Evolutionary conservation across 2,888 invertebrate genomes (phyloP).

Genomic region (Rhogogaster chlorosoma): DNA sequence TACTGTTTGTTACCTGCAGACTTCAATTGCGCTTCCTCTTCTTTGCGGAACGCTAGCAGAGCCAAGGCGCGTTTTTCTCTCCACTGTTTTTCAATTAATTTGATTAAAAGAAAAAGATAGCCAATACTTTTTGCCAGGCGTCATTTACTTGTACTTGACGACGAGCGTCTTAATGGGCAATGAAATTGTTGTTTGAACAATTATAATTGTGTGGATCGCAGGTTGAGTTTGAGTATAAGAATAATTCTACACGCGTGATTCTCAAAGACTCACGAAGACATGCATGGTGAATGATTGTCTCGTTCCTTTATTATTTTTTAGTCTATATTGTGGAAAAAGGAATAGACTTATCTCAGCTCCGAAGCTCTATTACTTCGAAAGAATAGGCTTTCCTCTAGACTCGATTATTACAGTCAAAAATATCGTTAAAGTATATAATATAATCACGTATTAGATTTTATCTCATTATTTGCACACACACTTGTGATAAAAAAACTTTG

Average conservation of each 20-base stretch:
- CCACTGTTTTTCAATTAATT: slow-evolving; percentile 59
- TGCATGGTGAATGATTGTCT: not conserved
- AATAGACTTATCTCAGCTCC: not conserved
- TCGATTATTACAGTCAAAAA: not conserved
- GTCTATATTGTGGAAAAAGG: not conserved
- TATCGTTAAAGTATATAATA: not conserved
- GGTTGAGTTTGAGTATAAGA: not conserved
- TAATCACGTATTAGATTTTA: not conserved
- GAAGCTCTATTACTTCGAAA: not conserved
- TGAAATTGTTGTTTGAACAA: not conserved
- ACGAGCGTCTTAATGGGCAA: not conserved
- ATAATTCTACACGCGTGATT: not conserved
- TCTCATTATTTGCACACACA: not conserved
- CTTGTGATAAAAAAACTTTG: not conserved
- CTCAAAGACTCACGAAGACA: not conserved
- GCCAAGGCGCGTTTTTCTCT: slow-evolving; percentile 75
- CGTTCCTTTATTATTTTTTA: not conserved
- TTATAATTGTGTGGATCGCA: not conserved
- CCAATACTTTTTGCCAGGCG: not conserved
- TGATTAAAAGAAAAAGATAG: not conserved
- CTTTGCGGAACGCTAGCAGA: slow-evolving; percentile 79
- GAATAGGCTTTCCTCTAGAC: not conserved
- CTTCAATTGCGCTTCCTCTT: slow-evolving; percentile 82
- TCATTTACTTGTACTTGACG: not conserved
- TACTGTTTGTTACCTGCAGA: slow-evolving; percentile 84